These are phyloP conservation scores for Eucera pruinosa DNA, from an alignment of 2,888 invertebrate genomes.

Conservation along the genomic window DNA sequence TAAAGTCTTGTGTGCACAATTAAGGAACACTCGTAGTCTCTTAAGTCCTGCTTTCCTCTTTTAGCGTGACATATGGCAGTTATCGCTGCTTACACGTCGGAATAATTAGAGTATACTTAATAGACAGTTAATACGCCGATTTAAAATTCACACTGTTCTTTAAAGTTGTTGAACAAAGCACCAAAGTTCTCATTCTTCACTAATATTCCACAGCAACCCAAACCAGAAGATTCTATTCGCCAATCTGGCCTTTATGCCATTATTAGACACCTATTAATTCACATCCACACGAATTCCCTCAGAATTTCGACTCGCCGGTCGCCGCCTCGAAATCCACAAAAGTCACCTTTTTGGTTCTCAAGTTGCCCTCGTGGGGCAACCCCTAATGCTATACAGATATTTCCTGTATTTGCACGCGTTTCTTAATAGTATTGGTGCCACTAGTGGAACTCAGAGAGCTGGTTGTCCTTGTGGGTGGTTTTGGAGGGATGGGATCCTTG, in stretches of 20 bases:
- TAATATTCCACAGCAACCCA: neutral
- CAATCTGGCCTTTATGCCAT: neutral
- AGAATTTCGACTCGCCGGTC: slow-evolving; percentile 78
- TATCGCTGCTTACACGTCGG: slow-evolving; percentile 28
- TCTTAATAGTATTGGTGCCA: slow-evolving; percentile 87
- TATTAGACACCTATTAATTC: neutral
- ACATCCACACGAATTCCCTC: slow-evolving; percentile 43
- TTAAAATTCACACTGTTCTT: neutral
- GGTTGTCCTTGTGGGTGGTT: slow-evolving; percentile 81
- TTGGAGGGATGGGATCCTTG: slow-evolving; percentile 78
- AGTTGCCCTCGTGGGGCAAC: slow-evolving; percentile 83
- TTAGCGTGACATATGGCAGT: slow-evolving; percentile 19
- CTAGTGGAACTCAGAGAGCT: slow-evolving; percentile 75
- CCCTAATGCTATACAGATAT: slow-evolving; percentile 89
- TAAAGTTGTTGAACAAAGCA: neutral
- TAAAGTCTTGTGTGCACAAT: neutral
- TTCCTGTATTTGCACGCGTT: slow-evolving; percentile 92
- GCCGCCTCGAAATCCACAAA: slow-evolving; percentile 77
- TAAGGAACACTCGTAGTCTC: slow-evolving; percentile 25
- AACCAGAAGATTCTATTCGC: neutral
- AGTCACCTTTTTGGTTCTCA: slow-evolving; percentile 80
- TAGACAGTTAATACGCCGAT: neutral
- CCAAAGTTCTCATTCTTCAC: neutral
- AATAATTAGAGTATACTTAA: slow-evolving; percentile 18
- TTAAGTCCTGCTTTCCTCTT: neutral